Percentiles rank a stretch among this genome's conserved stretches.
phyloP scores from a whole-genome alignment of 2,113 vertebrate species.

The Tylochromis polylepis region DNA sequence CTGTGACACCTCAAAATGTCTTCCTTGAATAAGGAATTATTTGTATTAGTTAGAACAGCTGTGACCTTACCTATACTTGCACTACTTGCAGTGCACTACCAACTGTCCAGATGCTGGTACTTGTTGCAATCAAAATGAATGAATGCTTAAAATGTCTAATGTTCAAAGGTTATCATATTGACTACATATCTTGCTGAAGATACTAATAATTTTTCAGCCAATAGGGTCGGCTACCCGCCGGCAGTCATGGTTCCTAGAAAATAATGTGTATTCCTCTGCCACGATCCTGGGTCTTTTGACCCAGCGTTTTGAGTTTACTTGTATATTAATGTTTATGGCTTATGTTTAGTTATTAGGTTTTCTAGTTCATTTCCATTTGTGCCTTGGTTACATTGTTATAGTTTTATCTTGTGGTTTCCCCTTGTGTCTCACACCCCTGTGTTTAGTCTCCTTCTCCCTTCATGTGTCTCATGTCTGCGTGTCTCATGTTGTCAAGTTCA shows the following conservation, averaged over 20 bases:
- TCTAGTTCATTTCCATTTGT: too few relatives aligned
- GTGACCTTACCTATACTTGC: neutral
- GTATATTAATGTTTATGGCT: too few relatives aligned
- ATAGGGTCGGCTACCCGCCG: neutral
- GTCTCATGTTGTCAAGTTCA: too few relatives aligned
- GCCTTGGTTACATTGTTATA: too few relatives aligned
- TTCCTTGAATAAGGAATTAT: neutral
- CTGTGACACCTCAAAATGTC: neutral
- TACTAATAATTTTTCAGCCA: neutral
- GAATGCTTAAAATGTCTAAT: neutral
- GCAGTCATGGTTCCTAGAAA: neutral
- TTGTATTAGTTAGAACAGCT: neutral
- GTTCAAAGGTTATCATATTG: neutral
- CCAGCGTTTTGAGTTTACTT: too few relatives aligned
- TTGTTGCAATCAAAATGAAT: neutral
- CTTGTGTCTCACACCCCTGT: too few relatives aligned
- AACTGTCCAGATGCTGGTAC: neutral
- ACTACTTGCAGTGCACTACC: neutral
- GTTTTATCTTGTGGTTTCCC: too few relatives aligned
- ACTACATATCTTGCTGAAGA: neutral
- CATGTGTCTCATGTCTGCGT: too few relatives aligned
- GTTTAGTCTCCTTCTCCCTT: too few relatives aligned
- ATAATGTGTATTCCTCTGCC: neutral
- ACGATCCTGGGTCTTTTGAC: too few relatives aligned
- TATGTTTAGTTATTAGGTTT: too few relatives aligned